Base-by-base conservation (phyloP, 2,888 invertebrate species). In the Eupeodes latifasciatus region DNA sequence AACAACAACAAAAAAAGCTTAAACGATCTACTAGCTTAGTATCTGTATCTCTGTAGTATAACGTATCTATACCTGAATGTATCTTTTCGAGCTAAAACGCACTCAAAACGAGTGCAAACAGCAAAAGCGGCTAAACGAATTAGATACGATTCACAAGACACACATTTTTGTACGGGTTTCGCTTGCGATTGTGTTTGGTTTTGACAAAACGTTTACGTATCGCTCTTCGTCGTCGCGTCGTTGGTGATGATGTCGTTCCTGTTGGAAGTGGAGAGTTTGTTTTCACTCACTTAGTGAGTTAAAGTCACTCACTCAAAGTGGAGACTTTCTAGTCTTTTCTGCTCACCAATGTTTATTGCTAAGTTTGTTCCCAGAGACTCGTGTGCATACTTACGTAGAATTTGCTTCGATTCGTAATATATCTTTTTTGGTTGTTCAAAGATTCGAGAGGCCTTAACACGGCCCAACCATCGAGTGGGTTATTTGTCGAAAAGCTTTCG, bases 401-500 rank as follows among this genome's bases (percentile, higher is more conserved):
- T 67, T 64, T 51, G 84, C 71, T 77, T 69, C 49, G 77, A 67
- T 85, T 85, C 62, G 62, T 62, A 62, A 44, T 62, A 40, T 59
- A 59, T 27, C 3, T 74, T 69, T 80, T 67, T 61, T 34, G 40
- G 44, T 47, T 40, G 74, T 77, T 81, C 44, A 67, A 80, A n/a
- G 19, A 7, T 76, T 74, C n/a, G 81, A 85, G 85, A 78, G 81
- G 85, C 81, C 85, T 78, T 81, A 88, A 78, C 78, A 75, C 81
- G 75, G 40, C 81, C 88, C 88, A 88, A 81, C 88, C 64, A 85
- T 59, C 78, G 88, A 81, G 85, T 85, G 78, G 90, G 90, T 92
- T 92, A 93, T 93, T 93, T 93, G 91, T 91, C 92, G 91, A 91
- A 91, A 91, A 92, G 93, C 92, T 92, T 92, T 93, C 90, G 91